phyloP scores from a whole-genome alignment of 2,797 vertebrate genomes.

The Vultur gryphus region DNA sequence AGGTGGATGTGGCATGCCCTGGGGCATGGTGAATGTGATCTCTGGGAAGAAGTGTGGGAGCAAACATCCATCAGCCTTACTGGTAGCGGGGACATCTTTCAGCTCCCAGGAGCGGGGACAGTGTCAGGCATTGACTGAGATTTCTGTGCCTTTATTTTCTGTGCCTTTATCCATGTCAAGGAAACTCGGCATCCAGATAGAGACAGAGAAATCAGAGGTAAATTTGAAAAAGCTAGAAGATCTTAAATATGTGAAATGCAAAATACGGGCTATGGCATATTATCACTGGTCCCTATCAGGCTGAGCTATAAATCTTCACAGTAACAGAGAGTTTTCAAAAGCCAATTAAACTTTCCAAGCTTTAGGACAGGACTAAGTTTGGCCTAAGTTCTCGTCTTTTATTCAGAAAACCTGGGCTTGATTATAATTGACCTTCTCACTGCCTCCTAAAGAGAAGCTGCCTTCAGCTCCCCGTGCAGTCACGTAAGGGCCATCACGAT shows the following conservation, averaged over 20 bases:
- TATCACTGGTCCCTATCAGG: neutral
- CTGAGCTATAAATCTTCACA: neutral
- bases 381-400: neutral
- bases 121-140: neutral
- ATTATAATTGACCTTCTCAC: neutral
- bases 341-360: neutral
- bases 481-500: neutral
- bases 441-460: neutral
- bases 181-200: neutral
- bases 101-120: neutral
- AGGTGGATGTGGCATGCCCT: neutral
- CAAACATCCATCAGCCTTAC: rapidly evolving
- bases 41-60: neutral
- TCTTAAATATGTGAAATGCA: neutral
- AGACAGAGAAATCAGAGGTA: neutral
- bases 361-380: neutral
- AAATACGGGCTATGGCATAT: neutral
- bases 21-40: rapidly evolving
- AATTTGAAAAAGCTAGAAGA: neutral
- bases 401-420: neutral
- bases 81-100: neutral
- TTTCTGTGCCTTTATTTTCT: neutral
- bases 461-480: neutral
- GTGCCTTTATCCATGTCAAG: neutral
- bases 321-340: neutral